These are phyloP conservation scores for Larimichthys polyactis DNA, from an alignment of 2,113 vertebrate species.

Conservation along the genomic window DNA sequence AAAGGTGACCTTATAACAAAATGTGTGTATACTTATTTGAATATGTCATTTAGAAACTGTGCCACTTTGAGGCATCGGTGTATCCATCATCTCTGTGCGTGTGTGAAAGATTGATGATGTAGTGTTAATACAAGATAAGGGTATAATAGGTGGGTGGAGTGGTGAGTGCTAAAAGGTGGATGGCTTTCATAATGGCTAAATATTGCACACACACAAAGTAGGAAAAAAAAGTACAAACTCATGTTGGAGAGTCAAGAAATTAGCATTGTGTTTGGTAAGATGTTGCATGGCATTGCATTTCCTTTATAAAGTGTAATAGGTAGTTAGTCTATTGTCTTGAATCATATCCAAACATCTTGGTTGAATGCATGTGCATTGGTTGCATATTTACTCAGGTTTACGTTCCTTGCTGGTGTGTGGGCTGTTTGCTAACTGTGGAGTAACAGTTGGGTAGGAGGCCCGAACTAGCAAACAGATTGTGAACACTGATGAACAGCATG, in stretches of 20 bases:
- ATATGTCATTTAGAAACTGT: conserved; percentile 1
- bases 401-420: conserved; percentile 7
- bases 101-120: conserved; percentile 1
- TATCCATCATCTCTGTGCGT: conserved; percentile 18
- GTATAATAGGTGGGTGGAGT: not conserved
- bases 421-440: conserved; percentile 42
- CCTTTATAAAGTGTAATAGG: not conserved
- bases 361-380: conserved; percentile 28
- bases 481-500: conserved; percentile 67
- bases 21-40: not conserved
- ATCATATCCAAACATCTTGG: not conserved
- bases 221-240: not conserved
- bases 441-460: conserved; percentile 54
- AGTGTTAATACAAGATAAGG: not conserved
- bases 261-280: not conserved
- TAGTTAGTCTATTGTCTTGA: not conserved
- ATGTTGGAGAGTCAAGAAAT: not conserved
- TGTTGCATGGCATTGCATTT: not conserved
- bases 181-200: not conserved
- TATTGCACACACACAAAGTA: not conserved
- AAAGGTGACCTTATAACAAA: not conserved
- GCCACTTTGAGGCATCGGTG: not conserved
- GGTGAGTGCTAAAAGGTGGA: not conserved
- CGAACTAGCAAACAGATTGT: conserved; percentile 67
- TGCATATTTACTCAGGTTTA: conserved; percentile 25